Base-by-base conservation (phyloP, 2,888 invertebrate species). In the Glyphotaelius pellucidus region DNA sequence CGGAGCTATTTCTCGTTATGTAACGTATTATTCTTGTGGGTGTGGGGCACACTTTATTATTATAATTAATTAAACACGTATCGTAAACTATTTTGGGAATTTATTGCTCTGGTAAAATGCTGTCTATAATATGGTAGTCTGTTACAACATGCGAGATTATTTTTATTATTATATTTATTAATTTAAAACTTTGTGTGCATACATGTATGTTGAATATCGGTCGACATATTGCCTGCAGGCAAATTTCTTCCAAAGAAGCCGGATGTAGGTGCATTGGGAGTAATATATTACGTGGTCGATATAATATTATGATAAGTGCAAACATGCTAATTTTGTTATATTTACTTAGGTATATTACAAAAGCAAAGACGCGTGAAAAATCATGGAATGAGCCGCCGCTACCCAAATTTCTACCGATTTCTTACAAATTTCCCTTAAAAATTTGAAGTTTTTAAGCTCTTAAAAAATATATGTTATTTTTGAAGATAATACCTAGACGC, bases 21-120 rank as follows among this genome's bases (percentile, higher is more conserved):
- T n/a, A 83, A 83, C 83, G 7, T n/a, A 25, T 25, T 67, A n/a
- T 67, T 67, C 67, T 83, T 35, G 25, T 83, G 83, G 83, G 83
- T 83, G 83, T 83, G 83, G 83, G 83, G 25, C 15, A 32, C 83
- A 32, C 83, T 83, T 32, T 25, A 83, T 25, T 35, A 83, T 83
- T 67, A 67, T 67, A 83, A 83, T 83, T 83, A 83, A 83, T 67
- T 19, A 83, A 83, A 35, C 35, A 35, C 11, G 35, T 83, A 35
- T 83, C 35, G 83, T 83, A 83, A 83, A 83, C 35, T 35, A 32
- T 83, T 83, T 83, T 35, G 83, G 35, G 7, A 83, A 83, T 35
- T 83, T 83, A 83, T 83, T 35, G 32, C 25, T 32, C 31, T 35
- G 31, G 7, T 83, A 67, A 67, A 67, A 67, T 67, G 25, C 25